phyloP scores from a whole-genome alignment of 2,797 vertebrate species.

The Sternarchorhynchus goeldii region DNA sequence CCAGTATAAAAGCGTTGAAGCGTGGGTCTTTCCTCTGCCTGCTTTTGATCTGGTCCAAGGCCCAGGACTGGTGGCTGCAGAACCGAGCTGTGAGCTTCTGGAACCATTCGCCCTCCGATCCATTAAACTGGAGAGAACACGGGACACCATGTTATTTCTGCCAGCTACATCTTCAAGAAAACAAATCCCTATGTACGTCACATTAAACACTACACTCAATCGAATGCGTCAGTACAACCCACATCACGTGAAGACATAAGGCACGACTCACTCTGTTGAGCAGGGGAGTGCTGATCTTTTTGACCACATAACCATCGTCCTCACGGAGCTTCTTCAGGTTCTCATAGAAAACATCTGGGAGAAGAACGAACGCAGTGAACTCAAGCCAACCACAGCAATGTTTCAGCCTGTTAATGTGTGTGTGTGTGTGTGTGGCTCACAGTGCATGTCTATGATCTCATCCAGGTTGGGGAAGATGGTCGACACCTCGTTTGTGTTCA shows the following conservation, averaged over 20 bases:
- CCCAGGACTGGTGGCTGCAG: constrained; percentile 89
- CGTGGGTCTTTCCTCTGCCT: constrained; percentile 84
- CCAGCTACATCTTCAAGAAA: neutral
- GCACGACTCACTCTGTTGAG: constrained; percentile 79
- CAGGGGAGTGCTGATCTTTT: constrained; percentile 80
- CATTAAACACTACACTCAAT: neutral
- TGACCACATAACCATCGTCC: constrained; percentile 80
- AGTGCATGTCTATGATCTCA: constrained; percentile 88
- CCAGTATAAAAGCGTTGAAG: constrained; percentile 88
- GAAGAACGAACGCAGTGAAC: constrained; percentile 13
- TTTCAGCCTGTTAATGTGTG: neutral
- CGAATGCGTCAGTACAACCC: too few species aligned
- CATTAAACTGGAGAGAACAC: constrained; percentile 77
- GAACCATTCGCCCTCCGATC: constrained; percentile 87
- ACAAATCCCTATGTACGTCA: neutral
- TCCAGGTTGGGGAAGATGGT: constrained; percentile 89
- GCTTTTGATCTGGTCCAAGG: constrained; percentile 87
- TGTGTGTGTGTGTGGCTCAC: constrained; percentile 69
- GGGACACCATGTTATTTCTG: too few species aligned
- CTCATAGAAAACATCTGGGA: constrained; percentile 82
- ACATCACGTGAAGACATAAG: neutral
- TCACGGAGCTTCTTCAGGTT: constrained; percentile 83
- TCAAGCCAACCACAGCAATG: neutral
- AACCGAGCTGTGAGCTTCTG: constrained; percentile 92
- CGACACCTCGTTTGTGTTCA: constrained; percentile 70